Evolutionary conservation across 2,797 vertebrate genomes (phyloP).

Genomic region (Siniperca scherzeri): DNA sequence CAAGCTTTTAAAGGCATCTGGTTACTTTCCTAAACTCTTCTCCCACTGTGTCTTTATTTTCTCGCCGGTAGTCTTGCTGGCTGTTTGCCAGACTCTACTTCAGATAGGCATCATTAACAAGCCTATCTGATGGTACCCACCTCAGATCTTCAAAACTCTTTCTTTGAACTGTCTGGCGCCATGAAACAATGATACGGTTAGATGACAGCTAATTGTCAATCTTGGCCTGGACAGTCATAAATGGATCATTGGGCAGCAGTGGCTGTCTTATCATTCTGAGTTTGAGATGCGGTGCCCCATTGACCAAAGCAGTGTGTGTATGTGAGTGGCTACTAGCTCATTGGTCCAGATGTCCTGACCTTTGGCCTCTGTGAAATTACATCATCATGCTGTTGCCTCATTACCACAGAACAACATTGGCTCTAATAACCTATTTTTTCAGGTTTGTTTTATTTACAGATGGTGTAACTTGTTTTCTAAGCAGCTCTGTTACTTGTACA

Average conservation of each 20-base stretch:
- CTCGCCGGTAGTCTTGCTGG: neutral
- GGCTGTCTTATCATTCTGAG: neutral
- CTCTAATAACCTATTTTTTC: neutral
- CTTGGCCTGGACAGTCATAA: constrained; percentile 22
- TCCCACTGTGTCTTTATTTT: constrained; percentile 8
- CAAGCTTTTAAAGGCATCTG: constrained; percentile 6
- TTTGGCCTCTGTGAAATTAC: constrained; percentile 19
- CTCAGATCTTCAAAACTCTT: constrained; percentile 34
- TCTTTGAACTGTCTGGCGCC: constrained; percentile 51
- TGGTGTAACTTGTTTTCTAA: neutral
- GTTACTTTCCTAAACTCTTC: constrained; percentile 23
- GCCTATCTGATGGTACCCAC: constrained; percentile 43
- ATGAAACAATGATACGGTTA: constrained; percentile 41
- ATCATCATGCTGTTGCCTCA: neutral
- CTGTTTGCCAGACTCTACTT: constrained; percentile 38
- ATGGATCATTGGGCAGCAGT: constrained; percentile 11
- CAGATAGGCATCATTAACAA: constrained; percentile 56
- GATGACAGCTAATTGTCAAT: constrained; percentile 30
- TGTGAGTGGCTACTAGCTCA: constrained; percentile 6
- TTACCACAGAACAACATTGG: neutral
- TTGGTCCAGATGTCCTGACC: constrained; percentile 41
- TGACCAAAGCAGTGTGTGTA: neutral
- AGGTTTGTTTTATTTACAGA: neutral
- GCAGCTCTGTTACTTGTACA: neutral
- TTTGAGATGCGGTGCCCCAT: constrained; percentile 19